Evolutionary conservation across 2,797 vertebrate genomes (phyloP).

Genomic region (Amblyraja radiata): DNA sequence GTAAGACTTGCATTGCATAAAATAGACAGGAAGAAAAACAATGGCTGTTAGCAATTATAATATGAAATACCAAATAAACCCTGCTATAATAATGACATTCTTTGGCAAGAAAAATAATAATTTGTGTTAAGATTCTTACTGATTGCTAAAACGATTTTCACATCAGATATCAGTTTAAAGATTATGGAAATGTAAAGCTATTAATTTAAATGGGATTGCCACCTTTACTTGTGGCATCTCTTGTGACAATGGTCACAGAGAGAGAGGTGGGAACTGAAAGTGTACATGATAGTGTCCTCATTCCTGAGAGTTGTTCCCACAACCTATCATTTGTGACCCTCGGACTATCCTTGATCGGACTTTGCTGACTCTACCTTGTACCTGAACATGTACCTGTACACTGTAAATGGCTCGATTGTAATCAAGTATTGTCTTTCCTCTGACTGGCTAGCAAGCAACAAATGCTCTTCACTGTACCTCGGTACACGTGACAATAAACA

Average conservation of each 20-base stretch:
- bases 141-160: not conserved
- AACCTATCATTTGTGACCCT: too few relatives aligned
- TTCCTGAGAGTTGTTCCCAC: not conserved
- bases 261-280: too few relatives aligned
- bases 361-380: too few relatives aligned
- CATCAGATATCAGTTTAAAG: not conserved
- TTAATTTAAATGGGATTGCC: not conserved
- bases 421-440: too few relatives aligned
- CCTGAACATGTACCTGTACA: too few relatives aligned
- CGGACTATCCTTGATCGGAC: too few relatives aligned
- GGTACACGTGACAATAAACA: too few relatives aligned
- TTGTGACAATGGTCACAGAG: too few relatives aligned
- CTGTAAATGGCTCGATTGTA: too few relatives aligned
- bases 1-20: not conserved
- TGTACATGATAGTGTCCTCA: not conserved
- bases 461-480: too few relatives aligned
- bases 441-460: too few relatives aligned
- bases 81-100: not conserved
- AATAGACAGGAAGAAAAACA: conserved; percentile 6
- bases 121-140: not conserved
- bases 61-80: not conserved
- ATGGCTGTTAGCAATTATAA: not conserved
- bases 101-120: not conserved
- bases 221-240: not conserved
- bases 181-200: not conserved